phyloP scores from a whole-genome alignment of 53 echinoderm and acorn worm genomes.

The Temnopleurus reevesii region DNA sequence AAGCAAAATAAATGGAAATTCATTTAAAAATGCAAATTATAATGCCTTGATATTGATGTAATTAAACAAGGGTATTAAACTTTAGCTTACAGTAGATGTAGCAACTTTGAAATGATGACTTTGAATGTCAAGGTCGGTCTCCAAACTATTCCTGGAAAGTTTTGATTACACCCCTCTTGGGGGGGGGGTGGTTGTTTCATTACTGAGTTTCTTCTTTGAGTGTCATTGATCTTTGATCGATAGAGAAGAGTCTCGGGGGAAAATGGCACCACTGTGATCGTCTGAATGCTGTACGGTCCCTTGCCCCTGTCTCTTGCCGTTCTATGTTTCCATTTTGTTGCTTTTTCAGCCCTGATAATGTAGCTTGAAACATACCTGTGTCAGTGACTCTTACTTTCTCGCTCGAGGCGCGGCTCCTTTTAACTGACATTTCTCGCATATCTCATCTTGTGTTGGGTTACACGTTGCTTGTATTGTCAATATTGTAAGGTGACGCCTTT shows the following conservation, averaged over 20 bases:
- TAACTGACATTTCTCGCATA: conserved; percentile 43
- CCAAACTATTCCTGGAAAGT: not conserved
- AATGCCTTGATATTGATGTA: too few relatives aligned
- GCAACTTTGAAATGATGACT: not conserved
- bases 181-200: not conserved
- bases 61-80: too few relatives aligned
- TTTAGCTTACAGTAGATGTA: too few relatives aligned
- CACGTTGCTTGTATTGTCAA: not conserved
- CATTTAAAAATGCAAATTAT: too few relatives aligned
- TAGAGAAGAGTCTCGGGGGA: not conserved
- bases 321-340: not conserved
- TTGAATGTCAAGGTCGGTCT: not conserved
- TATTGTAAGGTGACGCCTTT: not conserved
- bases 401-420: conserved; percentile 8
- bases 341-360: not conserved
- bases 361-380: not conserved
- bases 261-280: not conserved
- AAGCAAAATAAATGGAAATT: too few relatives aligned
- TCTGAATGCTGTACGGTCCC: not conserved
- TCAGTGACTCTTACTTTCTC: not conserved
- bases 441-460: conserved; percentile 32
- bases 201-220: not conserved
- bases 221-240: not conserved
- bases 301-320: not conserved
- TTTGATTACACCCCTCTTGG: not conserved